Percentiles rank a stretch among this genome's conserved stretches.
Conservation (phyloP, 2,888 invertebrate genomes). For the Spodoptera exigua region DNA sequence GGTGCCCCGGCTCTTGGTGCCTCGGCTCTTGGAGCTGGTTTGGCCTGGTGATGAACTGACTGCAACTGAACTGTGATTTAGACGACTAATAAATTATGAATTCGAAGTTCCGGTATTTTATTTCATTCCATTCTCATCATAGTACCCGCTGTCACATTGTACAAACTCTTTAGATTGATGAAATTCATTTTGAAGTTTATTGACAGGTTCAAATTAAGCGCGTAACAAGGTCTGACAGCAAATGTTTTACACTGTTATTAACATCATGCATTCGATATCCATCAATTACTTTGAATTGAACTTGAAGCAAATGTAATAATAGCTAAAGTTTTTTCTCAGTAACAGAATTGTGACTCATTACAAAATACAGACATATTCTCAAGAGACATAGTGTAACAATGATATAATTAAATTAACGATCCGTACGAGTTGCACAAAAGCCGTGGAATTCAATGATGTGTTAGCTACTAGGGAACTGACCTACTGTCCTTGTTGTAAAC, state of each 20-base stretch:
- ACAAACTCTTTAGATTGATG: slow-evolving; percentile 21
- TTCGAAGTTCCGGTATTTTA: slow-evolving; percentile 17
- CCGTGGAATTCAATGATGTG: slow-evolving; percentile 36
- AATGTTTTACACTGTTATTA: slow-evolving; percentile 8
- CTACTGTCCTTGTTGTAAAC: slow-evolving; percentile 44
- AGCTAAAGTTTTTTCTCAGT: slow-evolving; percentile 1
- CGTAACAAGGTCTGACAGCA: slow-evolving; percentile 11
- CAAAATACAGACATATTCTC: slow-evolving; percentile 38
- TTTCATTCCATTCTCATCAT: slow-evolving; percentile 10
- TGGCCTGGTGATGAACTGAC: slow-evolving; percentile 50
- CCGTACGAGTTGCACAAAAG: slow-evolving; percentile 47
- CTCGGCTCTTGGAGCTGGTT: slow-evolving; percentile 35
- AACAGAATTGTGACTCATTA: slow-evolving; percentile 22
- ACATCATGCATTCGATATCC: neutral
- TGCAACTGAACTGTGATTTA: slow-evolving; percentile 53
- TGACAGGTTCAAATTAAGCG: slow-evolving; percentile 2
- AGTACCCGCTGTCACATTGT: neutral
- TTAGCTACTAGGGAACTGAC: slow-evolving; percentile 40
- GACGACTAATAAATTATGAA: slow-evolving; percentile 50
- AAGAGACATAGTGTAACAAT: slow-evolving; percentile 51
- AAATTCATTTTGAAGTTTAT: slow-evolving; percentile 4
- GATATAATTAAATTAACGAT: slow-evolving; percentile 56
- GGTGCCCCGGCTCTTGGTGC: slow-evolving; percentile 49
- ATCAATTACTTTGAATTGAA: slow-evolving; percentile 6
- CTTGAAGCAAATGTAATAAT: neutral